These are phyloP conservation scores for Drosophila sturtevanti DNA, from an alignment of 1,140 invertebrate species.

Conservation along the genomic window DNA sequence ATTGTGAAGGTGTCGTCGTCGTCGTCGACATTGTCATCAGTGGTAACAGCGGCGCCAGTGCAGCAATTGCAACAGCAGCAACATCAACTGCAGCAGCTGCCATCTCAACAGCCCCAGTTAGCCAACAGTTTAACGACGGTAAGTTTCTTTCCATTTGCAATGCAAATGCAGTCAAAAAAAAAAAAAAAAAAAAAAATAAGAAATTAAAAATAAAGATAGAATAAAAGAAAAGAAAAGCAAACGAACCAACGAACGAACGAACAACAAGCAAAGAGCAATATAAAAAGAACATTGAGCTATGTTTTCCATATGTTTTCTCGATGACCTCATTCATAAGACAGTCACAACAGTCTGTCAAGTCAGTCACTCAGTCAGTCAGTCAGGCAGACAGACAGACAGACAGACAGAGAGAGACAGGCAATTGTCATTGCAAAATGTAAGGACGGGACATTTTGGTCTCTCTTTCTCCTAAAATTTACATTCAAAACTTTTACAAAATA, in stretches of 20 bases:
- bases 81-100: slow-evolving; percentile 46
- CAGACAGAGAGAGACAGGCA: not conserved
- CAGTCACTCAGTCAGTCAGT: not conserved
- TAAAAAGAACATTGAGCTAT: slow-evolving; percentile 33
- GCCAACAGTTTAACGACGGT: slow-evolving; percentile 69
- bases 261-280: too few species aligned
- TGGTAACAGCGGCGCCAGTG: slow-evolving; percentile 32
- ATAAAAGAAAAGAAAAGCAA: too few species aligned
- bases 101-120: slow-evolving; percentile 25
- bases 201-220: too few species aligned
- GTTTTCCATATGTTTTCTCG: slow-evolving; percentile 17
- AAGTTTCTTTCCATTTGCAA: slow-evolving; percentile 62
- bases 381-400: not conserved
- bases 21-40: not conserved
- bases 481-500: not conserved
- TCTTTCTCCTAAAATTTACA: not conserved
- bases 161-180: slow-evolving; percentile 49
- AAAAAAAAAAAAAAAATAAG: too few species aligned
- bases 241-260: too few species aligned
- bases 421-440: not conserved
- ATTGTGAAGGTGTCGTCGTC: slow-evolving; percentile 54
- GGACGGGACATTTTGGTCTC: not conserved
- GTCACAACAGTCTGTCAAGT: slow-evolving; percentile 21
- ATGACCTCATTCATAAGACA: slow-evolving; percentile 57
- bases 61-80: slow-evolving; percentile 34